Evolutionary conservation across 2,113 vertebrate species (phyloP), one percentile per base, ranked within the genome.

Genomic region (Peromyscus maniculatus): DNA sequence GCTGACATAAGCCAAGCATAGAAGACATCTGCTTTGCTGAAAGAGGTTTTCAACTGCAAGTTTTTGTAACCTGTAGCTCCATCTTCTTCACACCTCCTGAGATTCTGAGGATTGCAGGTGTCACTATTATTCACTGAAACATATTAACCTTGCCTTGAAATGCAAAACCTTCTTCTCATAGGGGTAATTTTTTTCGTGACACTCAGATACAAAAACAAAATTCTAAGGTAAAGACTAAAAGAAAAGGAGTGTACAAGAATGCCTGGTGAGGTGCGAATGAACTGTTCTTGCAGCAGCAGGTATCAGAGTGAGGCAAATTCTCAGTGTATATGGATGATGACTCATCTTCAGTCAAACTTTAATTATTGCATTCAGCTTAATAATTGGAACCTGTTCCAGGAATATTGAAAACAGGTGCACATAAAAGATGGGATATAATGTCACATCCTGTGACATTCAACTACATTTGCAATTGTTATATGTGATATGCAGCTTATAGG

Each of bases 281-380:
- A 96, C 89, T 95, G 52, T 90, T 95, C 93, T 74, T 96, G 93
- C 77, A 59, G 36, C 87, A 55, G 46, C 75, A 89, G 57, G 78
- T 91, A 93, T 78, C 67, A 90, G 75, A 83, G 55, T 62, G 26
- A 97, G 96, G 80, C 93, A 87, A 95, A 96, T 97, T 93, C 93
- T 95, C 16, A 49, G 89, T 62, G 64, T 75, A 33, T 93, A 74
- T 21, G 57, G 69, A 36, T 88, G 59, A 89, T 96, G 94, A 97
- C 46, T 97, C 96, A 96, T 93, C 98, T 89, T 91, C 62, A 89
- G 86, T 96, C 93, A 77, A 90, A 79, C 72, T 39, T 79, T 96
- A 97, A 97, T 98, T 98, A 92, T 78, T 91, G 43, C 78, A 91
- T 96, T 96, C 93, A 97, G 90, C 77, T n/a, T 91, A 80, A 93